Percentiles rank a stretch among this genome's conserved stretches.
Conservation (phyloP, 2,797 vertebrate species). For the Pipistrellus nathusii region DNA sequence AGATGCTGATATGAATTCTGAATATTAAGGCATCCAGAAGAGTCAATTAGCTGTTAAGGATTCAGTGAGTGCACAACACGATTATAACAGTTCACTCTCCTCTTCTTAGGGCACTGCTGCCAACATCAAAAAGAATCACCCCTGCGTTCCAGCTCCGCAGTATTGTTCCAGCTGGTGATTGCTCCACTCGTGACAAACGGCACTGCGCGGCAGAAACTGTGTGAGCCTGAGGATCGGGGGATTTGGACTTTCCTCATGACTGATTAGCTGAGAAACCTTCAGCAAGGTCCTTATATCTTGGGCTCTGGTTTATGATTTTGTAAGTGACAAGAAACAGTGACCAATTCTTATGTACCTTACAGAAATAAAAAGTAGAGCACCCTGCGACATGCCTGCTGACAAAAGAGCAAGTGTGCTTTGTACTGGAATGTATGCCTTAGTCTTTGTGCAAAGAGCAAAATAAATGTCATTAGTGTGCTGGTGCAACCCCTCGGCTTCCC, state of each 20-base stretch:
- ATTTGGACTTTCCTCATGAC: not conserved
- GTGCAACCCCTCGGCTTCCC: not conserved
- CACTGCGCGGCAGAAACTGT: not conserved
- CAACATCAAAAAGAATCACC: slow-evolving; percentile 40
- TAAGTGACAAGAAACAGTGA: slow-evolving; percentile 13
- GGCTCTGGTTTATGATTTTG: not conserved
- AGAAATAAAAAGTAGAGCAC: not conserved
- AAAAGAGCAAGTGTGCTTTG: not conserved
- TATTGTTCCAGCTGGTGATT: not conserved
- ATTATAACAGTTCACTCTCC: not conserved
- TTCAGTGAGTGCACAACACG: not conserved
- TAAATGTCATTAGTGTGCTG: not conserved
- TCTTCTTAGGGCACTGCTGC: not conserved
- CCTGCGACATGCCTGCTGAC: not conserved
- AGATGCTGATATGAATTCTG: not conserved
- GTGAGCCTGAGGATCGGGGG: not conserved
- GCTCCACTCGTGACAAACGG: not conserved
- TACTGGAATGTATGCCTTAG: not conserved
- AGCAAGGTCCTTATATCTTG: not conserved
- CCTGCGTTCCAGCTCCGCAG: not conserved
- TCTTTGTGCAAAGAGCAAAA: not conserved
- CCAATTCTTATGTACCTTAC: not conserved
- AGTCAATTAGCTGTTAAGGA: not conserved
- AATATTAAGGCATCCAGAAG: not conserved
- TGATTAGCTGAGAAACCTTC: slow-evolving; percentile 45